These are phyloP conservation scores for Drosophila equinoxialis DNA, from an alignment of 1,140 invertebrate genomes.

Conservation along the genomic window DNA sequence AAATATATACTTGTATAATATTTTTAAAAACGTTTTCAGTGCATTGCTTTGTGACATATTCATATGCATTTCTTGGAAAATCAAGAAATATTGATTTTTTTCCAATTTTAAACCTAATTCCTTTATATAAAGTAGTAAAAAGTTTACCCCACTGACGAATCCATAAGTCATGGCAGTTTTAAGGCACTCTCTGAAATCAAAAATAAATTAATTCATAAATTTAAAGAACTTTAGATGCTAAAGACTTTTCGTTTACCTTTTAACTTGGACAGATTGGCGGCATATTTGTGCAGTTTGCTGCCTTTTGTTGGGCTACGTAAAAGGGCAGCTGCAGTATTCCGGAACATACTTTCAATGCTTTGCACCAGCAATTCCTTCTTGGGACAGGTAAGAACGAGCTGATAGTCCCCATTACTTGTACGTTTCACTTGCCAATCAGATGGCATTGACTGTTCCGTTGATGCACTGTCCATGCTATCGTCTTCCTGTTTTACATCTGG, in stretches of 20 bases:
- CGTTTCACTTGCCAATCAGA: conserved; percentile 52
- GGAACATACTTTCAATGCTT: conserved; percentile 62
- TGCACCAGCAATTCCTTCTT: conserved; percentile 55
- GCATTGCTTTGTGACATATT: not conserved
- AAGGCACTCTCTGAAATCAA: conserved; percentile 52
- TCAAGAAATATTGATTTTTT: conserved; percentile 1
- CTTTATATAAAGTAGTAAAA: not conserved
- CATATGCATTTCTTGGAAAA: conserved; percentile 14
- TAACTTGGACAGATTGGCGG: conserved; percentile 44
- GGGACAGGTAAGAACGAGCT: conserved; percentile 41
- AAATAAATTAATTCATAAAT: not conserved
- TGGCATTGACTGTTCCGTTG: conserved; percentile 12
- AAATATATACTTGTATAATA: conserved; percentile 28
- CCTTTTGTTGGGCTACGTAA: conserved; percentile 42
- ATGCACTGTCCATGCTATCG: conserved; percentile 54
- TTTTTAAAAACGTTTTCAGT: too few species aligned
- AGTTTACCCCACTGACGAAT: not conserved
- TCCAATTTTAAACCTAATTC: conserved; percentile 4
- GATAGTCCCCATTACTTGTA: conserved; percentile 50
- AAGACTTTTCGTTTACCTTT: conserved; percentile 48
- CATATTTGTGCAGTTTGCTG: conserved; percentile 40
- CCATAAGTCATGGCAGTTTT: conserved; percentile 40
- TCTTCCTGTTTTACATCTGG: conserved; percentile 52
- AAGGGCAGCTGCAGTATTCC: conserved; percentile 48
- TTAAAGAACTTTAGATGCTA: not conserved